Evolutionary conservation across 92 coral and sea anemone species (phyloP), one percentile per base, ranked within the genome.

Genomic region (Hydrozoanthus gracilis): DNA sequence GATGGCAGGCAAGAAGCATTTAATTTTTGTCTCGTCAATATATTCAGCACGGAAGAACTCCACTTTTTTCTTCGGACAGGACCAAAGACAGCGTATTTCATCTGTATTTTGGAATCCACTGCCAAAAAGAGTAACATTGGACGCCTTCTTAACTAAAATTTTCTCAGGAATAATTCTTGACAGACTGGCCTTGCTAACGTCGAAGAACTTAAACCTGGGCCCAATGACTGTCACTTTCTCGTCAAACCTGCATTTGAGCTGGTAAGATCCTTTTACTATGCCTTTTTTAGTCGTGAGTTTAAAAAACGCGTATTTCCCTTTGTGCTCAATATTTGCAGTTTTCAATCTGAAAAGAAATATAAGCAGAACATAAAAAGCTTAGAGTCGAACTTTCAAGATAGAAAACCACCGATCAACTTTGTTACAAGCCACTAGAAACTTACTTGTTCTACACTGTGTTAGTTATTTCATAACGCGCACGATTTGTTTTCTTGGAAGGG

Each of bases 91-190:
- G 39, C 62, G 82, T 49, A 76, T 27, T 52, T 76, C 82, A 12
- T 16, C 54, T 1, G 82, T 76, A 66, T 76, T 58, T 76, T 76
- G 82, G 16, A 76, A 76, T 54, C 66, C 50, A 20, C 35, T 27
- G 66, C 82, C 82, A 15, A 12, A 51, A 8, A 76, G 65, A 20
- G 50, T 48, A 7, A 76, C 82, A 4, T 54, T 76, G 12, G 55
- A 48, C 35, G 51, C 1, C 39, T 76, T 76, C 48, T 54, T 54
- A 11, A 76, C 54, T 54, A 8, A 10, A 18, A 76, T 18, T 76
- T 54, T 76, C 27, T 76, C 49, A 8, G 82, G 82, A 17, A 2
- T 20, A 3, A 76, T 44, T 11, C n/a, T 27, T 45, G 82, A 51
- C 7, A 76, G 55, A 5, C 4, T n/a, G 9, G 82, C 16, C 8